phyloP scores from a whole-genome alignment of 2,113 vertebrate species.

The Eulemur macaco region DNA sequence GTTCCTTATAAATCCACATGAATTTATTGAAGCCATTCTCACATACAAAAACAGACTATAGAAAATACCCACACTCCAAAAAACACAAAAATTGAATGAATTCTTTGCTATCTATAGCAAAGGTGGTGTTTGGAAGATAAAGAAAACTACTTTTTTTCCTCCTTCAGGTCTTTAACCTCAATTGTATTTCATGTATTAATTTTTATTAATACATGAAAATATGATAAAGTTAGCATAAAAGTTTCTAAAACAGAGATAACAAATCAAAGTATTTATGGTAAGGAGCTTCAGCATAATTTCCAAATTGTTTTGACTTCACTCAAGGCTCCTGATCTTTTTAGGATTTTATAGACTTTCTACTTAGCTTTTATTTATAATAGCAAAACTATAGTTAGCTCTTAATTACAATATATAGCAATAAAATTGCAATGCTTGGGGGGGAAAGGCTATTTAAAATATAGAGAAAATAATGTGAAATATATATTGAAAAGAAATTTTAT shows the following conservation, averaged over 20 bases:
- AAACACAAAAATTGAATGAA: not conserved
- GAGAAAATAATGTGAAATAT: conserved; percentile 6
- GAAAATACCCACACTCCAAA: not conserved
- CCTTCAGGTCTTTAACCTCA: not conserved
- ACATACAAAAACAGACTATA: not conserved
- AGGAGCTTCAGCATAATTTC: not conserved
- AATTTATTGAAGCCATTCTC: not conserved
- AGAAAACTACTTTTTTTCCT: not conserved
- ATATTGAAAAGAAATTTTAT: conserved; percentile 27
- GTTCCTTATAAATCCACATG: not conserved
- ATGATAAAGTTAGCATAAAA: not conserved
- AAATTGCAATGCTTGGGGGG: not conserved
- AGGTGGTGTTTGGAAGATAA: not conserved
- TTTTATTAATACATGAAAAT: not conserved
- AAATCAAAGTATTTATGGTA: not conserved
- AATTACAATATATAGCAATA: not conserved
- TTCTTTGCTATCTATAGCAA: not conserved
- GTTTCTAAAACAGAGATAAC: not conserved
- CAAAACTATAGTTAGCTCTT: not conserved
- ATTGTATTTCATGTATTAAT: too few relatives aligned
- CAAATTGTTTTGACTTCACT: not conserved
- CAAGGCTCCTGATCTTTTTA: not conserved
- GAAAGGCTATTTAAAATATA: not conserved
- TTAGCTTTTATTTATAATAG: not conserved
- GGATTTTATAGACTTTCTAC: not conserved